Percentiles rank a stretch among this genome's conserved stretches.
Conservation (phyloP, 2,888 invertebrate genomes). For the Helicoverpa assulta region DNA sequence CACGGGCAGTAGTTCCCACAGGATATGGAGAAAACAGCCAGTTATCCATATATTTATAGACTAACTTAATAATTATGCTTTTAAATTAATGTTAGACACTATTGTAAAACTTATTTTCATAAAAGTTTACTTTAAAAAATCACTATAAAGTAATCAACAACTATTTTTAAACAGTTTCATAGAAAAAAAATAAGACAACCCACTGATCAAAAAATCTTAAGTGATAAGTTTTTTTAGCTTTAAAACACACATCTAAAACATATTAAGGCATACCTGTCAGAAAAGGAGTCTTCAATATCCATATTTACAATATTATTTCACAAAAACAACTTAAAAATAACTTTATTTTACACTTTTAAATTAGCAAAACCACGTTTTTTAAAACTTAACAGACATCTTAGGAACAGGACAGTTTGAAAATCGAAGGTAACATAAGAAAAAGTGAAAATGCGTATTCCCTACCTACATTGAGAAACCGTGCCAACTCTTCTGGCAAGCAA, state of each 20-base stretch:
- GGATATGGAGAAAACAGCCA: too few relatives aligned
- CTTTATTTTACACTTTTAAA: not conserved
- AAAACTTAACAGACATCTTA: not conserved
- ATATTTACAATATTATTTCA: slow-evolving; percentile 1
- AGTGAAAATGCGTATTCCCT: slow-evolving; percentile 9
- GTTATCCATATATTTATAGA: too few relatives aligned
- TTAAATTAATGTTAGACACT: too few relatives aligned
- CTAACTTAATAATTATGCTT: too few relatives aligned
- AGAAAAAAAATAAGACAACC: not conserved
- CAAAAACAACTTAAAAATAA: not conserved
- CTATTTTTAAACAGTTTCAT: not conserved
- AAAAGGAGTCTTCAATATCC: slow-evolving; percentile 19
- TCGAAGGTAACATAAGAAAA: slow-evolving; percentile 2
- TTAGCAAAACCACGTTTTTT: not conserved
- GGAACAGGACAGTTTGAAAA: too few relatives aligned
- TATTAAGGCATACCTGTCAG: slow-evolving; percentile 10
- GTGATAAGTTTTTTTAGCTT: not conserved
- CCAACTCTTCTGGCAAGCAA: slow-evolving; percentile 49
- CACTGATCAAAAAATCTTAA: not conserved
- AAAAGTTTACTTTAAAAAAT: too few relatives aligned
- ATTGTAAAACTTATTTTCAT: too few relatives aligned
- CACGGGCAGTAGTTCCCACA: too few relatives aligned
- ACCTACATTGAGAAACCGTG: slow-evolving; percentile 52
- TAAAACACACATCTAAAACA: not conserved
- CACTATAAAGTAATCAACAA: too few relatives aligned